These are phyloP conservation scores for Eupithecia tripunctaria DNA, from an alignment of 2,888 invertebrate genomes.

Conservation along the genomic window DNA sequence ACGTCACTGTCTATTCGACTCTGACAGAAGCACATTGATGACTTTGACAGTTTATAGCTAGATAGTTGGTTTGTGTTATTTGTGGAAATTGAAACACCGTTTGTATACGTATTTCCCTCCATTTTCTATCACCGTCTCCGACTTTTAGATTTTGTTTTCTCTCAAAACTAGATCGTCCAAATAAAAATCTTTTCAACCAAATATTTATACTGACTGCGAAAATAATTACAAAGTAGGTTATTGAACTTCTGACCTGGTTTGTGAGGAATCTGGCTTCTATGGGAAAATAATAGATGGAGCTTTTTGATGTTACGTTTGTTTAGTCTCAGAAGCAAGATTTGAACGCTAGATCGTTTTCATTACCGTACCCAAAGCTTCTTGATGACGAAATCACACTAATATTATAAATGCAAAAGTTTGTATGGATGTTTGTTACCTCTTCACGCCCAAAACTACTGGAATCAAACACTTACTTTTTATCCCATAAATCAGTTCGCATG, in stretches of 20 bases:
- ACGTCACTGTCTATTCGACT: too few species aligned
- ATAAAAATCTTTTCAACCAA: background rate
- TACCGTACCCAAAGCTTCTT: background rate
- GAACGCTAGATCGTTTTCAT: background rate
- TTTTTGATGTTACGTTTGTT: constrained; percentile 2
- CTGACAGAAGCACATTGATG: too few species aligned
- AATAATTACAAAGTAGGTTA: constrained; percentile 6
- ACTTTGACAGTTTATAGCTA: too few species aligned
- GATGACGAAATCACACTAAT: background rate
- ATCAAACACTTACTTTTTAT: too few species aligned
- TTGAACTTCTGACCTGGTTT: constrained; percentile 3
- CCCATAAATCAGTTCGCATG: too few species aligned
- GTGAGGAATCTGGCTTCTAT: background rate
- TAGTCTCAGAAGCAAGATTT: background rate
- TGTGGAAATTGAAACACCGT: too few species aligned
- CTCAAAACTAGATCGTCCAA: constrained; percentile 2
- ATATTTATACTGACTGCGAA: constrained; percentile 5
- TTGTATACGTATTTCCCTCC: too few species aligned
- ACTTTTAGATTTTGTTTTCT: background rate
- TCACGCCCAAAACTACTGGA: too few species aligned
- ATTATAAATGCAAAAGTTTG: too few species aligned
- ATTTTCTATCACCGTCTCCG: too few species aligned
- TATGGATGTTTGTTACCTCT: too few species aligned
- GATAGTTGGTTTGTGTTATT: too few species aligned
- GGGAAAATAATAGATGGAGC: constrained; percentile 1